Conservation (phyloP, 2,888 invertebrate genomes). For the Tenodera sinensis region DNA sequence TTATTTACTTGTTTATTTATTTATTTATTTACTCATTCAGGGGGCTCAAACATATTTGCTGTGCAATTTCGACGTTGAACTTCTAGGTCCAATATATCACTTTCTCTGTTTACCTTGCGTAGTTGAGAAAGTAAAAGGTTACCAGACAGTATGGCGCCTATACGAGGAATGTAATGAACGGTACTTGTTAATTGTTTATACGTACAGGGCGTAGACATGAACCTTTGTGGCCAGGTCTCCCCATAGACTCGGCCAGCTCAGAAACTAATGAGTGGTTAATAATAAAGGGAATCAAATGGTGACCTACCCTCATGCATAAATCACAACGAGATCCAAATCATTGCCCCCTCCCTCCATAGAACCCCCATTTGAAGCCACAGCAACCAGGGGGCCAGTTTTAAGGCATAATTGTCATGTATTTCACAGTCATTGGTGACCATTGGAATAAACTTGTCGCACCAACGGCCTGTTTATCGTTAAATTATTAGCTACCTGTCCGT, state of each 20-base stretch:
- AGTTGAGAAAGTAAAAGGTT: too few species aligned
- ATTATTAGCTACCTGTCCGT: not conserved
- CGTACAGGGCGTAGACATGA: not conserved
- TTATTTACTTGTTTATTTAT: too few species aligned
- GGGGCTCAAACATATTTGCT: too few species aligned
- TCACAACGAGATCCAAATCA: not conserved
- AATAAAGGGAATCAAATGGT: not conserved
- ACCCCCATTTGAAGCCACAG: not conserved
- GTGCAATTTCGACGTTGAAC: too few species aligned
- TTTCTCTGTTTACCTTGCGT: too few species aligned
- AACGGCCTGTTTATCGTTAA: not conserved
- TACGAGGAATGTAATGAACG: not conserved
- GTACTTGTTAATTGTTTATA: not conserved
- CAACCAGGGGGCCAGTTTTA: not conserved
- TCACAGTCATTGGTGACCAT: not conserved
- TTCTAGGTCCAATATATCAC: too few species aligned
- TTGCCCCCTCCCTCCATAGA: not conserved
- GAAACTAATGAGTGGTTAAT: not conserved
- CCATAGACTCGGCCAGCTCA: not conserved
- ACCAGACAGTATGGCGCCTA: not conserved
- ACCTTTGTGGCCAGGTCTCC: not conserved
- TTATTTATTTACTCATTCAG: too few species aligned
- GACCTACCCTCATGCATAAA: not conserved
- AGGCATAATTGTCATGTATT: not conserved
- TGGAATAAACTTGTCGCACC: not conserved